These are phyloP conservation scores for Aspidiotus rigidus DNA, from an alignment of 2,888 invertebrate species.

Conservation along the genomic window DNA sequence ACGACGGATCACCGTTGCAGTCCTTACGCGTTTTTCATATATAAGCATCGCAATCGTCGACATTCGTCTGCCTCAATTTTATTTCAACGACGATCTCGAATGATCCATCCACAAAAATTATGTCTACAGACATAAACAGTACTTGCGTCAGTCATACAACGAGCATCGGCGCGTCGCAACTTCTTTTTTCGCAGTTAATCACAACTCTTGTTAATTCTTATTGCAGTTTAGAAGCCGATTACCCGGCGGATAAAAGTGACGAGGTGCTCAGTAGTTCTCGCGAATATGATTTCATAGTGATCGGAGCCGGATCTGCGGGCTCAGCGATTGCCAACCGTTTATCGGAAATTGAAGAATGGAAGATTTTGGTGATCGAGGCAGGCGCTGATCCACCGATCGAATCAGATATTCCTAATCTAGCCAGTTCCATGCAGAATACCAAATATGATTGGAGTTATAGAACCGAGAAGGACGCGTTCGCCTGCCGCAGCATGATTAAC, in stretches of 20 bases:
- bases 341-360: conserved; percentile 45
- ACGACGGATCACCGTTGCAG: too few relatives aligned
- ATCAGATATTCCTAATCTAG: conserved; percentile 46
- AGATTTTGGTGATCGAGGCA: conserved; percentile 46
- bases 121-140: too few relatives aligned
- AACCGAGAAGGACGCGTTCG: conserved; percentile 44
- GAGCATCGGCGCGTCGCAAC: neutral
- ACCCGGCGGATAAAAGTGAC: conserved; percentile 6
- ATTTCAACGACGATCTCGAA: too few relatives aligned
- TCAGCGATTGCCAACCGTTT: conserved; percentile 48
- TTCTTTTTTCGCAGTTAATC: conserved; percentile 11
- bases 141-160: neutral
- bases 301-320: conserved; percentile 51
- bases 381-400: conserved; percentile 46
- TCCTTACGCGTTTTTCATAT: too few relatives aligned
- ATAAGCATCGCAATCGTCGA: too few relatives aligned
- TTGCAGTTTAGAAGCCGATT: neutral
- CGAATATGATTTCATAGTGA: conserved; percentile 44
- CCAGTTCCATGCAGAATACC: conserved; percentile 40
- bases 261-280: conserved; percentile 24
- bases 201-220: conserved; percentile 10
- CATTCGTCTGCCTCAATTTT: too few relatives aligned
- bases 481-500: conserved; percentile 36
- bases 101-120: too few relatives aligned
- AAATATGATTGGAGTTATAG: conserved; percentile 44